Percentiles rank a stretch among this genome's conserved stretches.
Conservation (phyloP, 1,140 invertebrate species). For the Teleogryllus occipitalis region DNA sequence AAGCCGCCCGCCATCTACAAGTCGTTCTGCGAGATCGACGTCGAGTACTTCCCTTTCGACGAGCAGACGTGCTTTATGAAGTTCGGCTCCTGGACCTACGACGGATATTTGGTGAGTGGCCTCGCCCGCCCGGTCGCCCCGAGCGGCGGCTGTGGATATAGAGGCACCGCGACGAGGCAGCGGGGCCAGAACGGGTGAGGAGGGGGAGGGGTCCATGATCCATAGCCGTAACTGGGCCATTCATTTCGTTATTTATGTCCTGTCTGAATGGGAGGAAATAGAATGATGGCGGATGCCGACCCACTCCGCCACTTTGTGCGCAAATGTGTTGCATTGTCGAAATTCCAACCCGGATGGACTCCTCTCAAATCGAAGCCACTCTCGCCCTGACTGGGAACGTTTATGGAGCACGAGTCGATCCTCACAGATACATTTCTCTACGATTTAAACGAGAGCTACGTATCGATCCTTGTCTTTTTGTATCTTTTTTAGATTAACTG, state of each 20-base stretch:
- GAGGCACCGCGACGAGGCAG: no score
- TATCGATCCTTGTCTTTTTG: no score
- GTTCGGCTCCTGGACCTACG: slow-evolving; percentile 93
- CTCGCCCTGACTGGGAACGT: no score
- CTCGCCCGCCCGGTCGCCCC: no score
- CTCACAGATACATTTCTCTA: no score
- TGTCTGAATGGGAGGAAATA: background rate
- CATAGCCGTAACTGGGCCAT: background rate
- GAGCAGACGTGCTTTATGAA: slow-evolving; percentile 95
- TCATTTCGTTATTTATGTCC: background rate
- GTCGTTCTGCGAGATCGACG: slow-evolving; percentile 94
- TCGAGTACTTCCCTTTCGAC: slow-evolving; percentile 94
- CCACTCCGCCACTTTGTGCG: background rate
- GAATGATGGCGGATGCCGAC: background rate
- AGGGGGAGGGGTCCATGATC: background rate
- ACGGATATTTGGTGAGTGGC: slow-evolving; percentile 71
- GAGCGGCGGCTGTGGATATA: no score
- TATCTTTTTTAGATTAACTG: no score
- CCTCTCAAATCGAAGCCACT: no score
- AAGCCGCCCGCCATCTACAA: slow-evolving; percentile 98
- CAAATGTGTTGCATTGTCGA: background rate
- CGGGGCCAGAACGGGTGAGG: background rate
- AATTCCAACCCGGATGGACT: background rate
- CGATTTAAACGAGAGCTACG: no score
- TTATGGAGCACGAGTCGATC: no score